Percentiles rank a stretch among this genome's conserved stretches.
Evolutionary conservation across 2,888 invertebrate genomes (phyloP).

Genomic region (Agrenia bidenticulata): DNA sequence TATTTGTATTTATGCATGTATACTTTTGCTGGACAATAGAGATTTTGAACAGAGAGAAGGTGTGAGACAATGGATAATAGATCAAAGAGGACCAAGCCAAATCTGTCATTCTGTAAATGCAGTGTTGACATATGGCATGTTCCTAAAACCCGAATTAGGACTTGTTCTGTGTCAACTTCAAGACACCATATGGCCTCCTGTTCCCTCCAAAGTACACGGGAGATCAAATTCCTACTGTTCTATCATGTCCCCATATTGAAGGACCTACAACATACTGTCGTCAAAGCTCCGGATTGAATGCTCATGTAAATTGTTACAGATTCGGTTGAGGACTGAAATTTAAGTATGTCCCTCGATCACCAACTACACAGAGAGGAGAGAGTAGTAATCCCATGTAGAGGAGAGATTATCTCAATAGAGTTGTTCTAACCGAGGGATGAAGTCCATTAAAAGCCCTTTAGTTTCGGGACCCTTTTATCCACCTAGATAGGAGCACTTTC

Average conservation of each 20-base stretch:
- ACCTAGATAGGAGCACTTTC: too few species aligned
- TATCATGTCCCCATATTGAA: too few species aligned
- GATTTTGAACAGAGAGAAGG: conserved; percentile 4
- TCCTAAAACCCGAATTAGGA: conserved; percentile 22
- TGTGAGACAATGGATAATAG: conserved; percentile 31
- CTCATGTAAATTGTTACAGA: too few species aligned
- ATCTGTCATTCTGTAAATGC: conserved; percentile 42
- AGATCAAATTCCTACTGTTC: background rate
- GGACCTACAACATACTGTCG: too few species aligned
- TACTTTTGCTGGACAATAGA: too few species aligned
- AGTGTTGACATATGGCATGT: conserved; percentile 47
- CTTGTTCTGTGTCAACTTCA: conserved; percentile 19
- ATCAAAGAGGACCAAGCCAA: conserved; percentile 40
- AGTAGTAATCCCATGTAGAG: too few species aligned
- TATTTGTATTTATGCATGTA: too few species aligned
- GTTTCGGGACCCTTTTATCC: background rate
- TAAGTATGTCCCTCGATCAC: too few species aligned
- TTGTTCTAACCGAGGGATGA: conserved; percentile 20
- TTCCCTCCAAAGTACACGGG: background rate
- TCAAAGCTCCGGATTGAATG: too few species aligned
- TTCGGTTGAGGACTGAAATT: too few species aligned
- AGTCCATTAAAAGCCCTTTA: conserved; percentile 16
- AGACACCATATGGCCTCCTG: conserved; percentile 16
- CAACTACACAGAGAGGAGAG: too few species aligned
- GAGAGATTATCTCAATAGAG: conserved; percentile 27